Conservation (phyloP, 2,113 vertebrate genomes). For the Campylomormyrus numenius region DNA sequence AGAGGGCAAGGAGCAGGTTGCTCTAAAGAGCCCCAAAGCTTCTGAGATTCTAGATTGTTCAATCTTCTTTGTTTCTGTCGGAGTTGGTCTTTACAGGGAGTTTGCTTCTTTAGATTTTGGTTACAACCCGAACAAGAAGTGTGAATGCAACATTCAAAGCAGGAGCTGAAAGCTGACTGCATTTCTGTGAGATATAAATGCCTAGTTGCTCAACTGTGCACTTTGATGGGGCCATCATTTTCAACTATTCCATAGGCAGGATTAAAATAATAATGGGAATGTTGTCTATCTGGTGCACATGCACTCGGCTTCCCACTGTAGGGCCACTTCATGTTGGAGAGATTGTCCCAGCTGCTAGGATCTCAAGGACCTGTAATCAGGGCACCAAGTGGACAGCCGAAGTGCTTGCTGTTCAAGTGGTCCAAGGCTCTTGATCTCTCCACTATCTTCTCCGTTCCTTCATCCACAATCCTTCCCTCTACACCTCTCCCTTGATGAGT, state of each 20-base stretch:
- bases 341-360: not conserved
- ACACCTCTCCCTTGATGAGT: constrained; percentile 9
- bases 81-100: not conserved
- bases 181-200: not conserved
- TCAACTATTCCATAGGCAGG: not conserved
- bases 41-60: not conserved
- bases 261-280: not conserved
- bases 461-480: not conserved
- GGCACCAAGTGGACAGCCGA: not conserved
- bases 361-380: constrained; percentile 8
- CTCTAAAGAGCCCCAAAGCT: not conserved
- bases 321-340: not conserved
- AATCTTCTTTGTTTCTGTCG: not conserved
- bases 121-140: not conserved
- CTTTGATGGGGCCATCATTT: not conserved
- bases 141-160: not conserved
- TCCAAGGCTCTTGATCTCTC: constrained; percentile 2
- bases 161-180: not conserved
- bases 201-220: not conserved
- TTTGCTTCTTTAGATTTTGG: not conserved
- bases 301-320: not conserved
- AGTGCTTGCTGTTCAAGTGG: not conserved
- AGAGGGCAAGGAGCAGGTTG: not conserved
- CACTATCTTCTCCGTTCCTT: not conserved
- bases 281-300: not conserved